phyloP scores from a whole-genome alignment of 2,113 vertebrate species.

The Nipponia nippon region DNA sequence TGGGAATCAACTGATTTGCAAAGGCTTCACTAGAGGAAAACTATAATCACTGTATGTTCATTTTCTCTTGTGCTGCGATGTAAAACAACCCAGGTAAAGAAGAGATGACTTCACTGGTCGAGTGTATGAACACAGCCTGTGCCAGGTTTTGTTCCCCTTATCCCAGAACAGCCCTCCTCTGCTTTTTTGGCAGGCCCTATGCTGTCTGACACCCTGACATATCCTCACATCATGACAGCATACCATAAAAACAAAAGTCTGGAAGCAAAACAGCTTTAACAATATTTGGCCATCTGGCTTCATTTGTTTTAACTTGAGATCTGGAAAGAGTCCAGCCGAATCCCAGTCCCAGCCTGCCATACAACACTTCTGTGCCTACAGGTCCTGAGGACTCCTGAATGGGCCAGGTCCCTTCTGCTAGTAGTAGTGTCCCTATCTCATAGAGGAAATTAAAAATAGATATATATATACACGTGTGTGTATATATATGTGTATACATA shows the following conservation, averaged over 20 bases:
- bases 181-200: not conserved
- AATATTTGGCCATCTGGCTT: not conserved
- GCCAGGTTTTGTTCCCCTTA: not conserved
- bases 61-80: not conserved
- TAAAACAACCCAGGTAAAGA: not conserved
- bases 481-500: rapidly evolving
- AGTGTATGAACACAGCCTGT: not conserved
- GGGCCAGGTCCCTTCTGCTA: not conserved
- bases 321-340: not conserved
- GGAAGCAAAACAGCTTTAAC: not conserved
- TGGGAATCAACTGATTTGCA: not conserved
- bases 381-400: not conserved
- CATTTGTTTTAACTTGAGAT: not conserved
- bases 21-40: not conserved
- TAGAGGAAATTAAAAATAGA: not conserved
- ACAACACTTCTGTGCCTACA: not conserved
- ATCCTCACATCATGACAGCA: not conserved
- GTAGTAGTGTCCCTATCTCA: not conserved
- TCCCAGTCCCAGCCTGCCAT: not conserved
- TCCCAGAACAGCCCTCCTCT: not conserved
- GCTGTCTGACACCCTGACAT: not conserved
- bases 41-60: not conserved
- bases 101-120: rapidly evolving
- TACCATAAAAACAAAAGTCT: not conserved
- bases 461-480: rapidly evolving